Percentiles rank a stretch among this genome's conserved stretches.
phyloP scores from a whole-genome alignment of 2,888 invertebrate species.

The Leptinotarsa rubiginosa region DNA sequence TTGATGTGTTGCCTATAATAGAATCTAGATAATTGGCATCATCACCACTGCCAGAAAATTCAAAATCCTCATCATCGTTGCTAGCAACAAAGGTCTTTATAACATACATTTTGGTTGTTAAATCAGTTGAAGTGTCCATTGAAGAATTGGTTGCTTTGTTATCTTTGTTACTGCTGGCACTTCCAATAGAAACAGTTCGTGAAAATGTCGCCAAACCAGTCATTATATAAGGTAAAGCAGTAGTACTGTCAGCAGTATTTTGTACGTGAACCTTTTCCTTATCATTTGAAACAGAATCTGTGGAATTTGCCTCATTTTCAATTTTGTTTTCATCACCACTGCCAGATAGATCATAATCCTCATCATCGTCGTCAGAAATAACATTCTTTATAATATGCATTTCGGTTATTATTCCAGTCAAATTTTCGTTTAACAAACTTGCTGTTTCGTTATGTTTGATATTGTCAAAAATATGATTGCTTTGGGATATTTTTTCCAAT shows the following conservation, averaged over 20 bases:
- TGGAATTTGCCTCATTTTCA: not conserved
- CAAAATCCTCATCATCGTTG: not conserved
- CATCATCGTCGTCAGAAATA: not conserved
- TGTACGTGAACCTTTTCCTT: not conserved
- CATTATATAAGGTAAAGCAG: too few species aligned
- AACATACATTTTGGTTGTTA: not conserved
- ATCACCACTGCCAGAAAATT: not conserved
- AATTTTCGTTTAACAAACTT: too few species aligned
- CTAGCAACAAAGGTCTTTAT: not conserved
- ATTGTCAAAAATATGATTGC: too few species aligned
- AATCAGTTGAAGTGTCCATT: too few species aligned
- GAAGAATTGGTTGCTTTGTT: too few species aligned
- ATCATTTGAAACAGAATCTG: not conserved
- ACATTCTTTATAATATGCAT: too few species aligned
- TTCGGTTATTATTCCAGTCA: too few species aligned
- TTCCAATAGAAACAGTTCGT: not conserved
- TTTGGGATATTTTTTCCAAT: too few species aligned
- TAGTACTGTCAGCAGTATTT: too few species aligned
- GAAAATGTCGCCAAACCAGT: too few species aligned
- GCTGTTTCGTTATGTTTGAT: too few species aligned
- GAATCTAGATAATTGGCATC: not conserved
- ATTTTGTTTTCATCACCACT: not conserved
- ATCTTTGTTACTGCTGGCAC: too few species aligned
- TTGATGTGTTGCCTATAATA: not conserved
- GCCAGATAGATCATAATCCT: not conserved